Evolutionary conservation across 2,113 vertebrate species (phyloP), one percentile per base, ranked within the genome.

Genomic region (Equus quagga): DNA sequence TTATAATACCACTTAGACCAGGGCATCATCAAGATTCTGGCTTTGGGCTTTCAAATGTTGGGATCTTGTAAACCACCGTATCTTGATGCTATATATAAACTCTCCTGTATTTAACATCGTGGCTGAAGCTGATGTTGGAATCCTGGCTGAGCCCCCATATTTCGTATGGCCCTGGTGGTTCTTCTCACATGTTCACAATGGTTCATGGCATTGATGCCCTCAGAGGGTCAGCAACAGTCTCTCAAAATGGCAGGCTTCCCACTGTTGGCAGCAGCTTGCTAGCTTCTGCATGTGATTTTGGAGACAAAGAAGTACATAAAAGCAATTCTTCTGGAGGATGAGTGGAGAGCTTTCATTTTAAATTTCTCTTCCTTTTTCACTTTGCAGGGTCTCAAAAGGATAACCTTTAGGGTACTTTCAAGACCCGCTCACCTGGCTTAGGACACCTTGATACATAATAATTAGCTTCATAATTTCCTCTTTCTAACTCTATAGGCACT

Each of bases 301-400:
- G 31, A 95, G 60, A 92, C 36, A 86, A 89, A 96, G 73, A 65
- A 95, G 44, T 82, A 54, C 14, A 54, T 54, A 46, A 94, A 80
- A 80, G 17, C 49, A 17, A 17, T 33, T 79, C 60, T 96, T 79
- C 85, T 36, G 24, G 67, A 56, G 36, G 3, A 26, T 81, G 36
- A 31, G 19, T 64, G 6, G 69, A 86, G 49, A 90, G 33, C 31
- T 4, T 67, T 72, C 12, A 7, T 56, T 78, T 91, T 31, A 44
- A 26, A 79, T 54, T 51, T n/a, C 44, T 64, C 78, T 73, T 76
- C 17, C 14, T 89, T 31, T 89, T 76, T 44, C 86, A 44, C 49
- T 95, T 87, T 15, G 18, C 24, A 58, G 41, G 58, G 24, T 73
- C 64, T 97, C 72, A 46, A 21, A 82, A 60, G 60, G 21, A 90